These are phyloP conservation scores for Blastomussa wellsi DNA, from an alignment of 92 coral and sea anemone species.

Conservation along the genomic window DNA sequence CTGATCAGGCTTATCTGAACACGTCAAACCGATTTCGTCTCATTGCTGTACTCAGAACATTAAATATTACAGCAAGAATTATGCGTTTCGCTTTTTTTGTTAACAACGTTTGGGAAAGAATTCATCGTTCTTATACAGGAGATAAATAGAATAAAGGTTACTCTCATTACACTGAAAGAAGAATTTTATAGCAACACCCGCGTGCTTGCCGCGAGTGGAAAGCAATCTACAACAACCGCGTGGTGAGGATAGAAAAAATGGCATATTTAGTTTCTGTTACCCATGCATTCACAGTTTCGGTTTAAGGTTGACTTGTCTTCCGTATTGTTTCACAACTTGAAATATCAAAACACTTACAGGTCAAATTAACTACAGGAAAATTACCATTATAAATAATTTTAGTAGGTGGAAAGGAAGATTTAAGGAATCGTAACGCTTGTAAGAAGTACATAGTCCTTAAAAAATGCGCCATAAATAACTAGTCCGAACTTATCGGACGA, in stretches of 20 bases:
- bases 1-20: neutral
- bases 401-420: no score
- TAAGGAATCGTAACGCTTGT: no score
- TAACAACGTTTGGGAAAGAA: neutral
- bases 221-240: neutral
- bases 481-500: no score
- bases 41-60: neutral
- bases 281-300: neutral
- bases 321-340: no score
- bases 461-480: no score
- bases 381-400: no score
- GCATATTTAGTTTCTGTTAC: no score
- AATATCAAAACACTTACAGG: no score
- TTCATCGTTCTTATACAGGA: neutral
- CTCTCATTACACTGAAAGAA: neutral
- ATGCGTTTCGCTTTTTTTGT: neutral
- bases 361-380: no score
- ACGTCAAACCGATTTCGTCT: neutral
- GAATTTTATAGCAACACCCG: neutral
- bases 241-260: no score
- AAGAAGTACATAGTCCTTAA: no score
- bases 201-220: neutral
- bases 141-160: neutral
- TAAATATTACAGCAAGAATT: neutral
- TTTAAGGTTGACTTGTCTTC: neutral